phyloP scores from a whole-genome alignment of 2,888 invertebrate genomes.

The Oxytorus armatus region DNA sequence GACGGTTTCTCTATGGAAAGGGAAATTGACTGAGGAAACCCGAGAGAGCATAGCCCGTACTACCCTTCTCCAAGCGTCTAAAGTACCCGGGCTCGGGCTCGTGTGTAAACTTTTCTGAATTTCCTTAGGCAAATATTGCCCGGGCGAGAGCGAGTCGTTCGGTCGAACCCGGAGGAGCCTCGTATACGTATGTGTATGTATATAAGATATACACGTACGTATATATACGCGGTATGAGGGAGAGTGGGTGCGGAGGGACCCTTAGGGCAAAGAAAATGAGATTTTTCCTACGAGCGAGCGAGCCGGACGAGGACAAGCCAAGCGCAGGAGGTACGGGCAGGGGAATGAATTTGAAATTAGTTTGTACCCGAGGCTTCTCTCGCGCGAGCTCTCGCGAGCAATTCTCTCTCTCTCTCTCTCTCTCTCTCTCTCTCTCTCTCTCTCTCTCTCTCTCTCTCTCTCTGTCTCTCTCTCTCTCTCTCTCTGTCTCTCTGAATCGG shows the following conservation, averaged over 20 bases:
- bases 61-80: conserved; percentile 61
- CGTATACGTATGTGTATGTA: conserved; percentile 18
- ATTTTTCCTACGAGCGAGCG: conserved; percentile 79
- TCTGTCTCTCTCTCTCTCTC: conserved; percentile 49
- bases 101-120: conserved; percentile 83
- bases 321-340: conserved; percentile 64
- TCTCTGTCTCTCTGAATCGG: conserved; percentile 36
- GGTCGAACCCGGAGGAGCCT: conserved; percentile 55
- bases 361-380: conserved; percentile 78
- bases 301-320: conserved; percentile 68
- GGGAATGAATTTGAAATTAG: conserved; percentile 83
- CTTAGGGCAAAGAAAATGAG: conserved; percentile 83
- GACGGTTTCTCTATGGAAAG: conserved; percentile 64
- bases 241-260: conserved; percentile 75
- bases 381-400: conserved; percentile 55
- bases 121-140: conserved; percentile 83
- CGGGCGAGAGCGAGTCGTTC: conserved; percentile 72
- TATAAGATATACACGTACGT: conserved; percentile 47
- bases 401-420: conserved; percentile 50
- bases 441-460: conserved; percentile 56
- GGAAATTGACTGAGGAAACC: conserved; percentile 74
- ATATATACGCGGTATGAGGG: conserved; percentile 56
- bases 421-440: conserved; percentile 47
- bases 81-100: conserved; percentile 76
- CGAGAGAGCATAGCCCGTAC: conserved; percentile 55